Percentiles rank a stretch among this genome's conserved stretches.
Conservation (phyloP, 2,113 vertebrate species). For the Ctenodactylus gundi region DNA sequence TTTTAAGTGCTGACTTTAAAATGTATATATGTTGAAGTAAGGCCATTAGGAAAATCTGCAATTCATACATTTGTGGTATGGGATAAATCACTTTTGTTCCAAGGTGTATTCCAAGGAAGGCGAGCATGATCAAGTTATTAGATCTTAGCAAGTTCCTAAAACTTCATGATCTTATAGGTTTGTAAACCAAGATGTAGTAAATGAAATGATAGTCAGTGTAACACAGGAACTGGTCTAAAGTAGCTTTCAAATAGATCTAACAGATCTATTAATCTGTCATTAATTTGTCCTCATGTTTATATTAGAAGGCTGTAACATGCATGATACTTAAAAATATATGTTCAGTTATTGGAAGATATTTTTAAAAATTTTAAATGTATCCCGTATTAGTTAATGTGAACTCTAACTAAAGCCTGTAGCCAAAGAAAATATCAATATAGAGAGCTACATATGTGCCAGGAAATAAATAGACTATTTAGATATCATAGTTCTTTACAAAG, state of each 20-base stretch:
- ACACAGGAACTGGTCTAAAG: not conserved
- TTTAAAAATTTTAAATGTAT: conserved; percentile 36
- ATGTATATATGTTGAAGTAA: conserved; percentile 38
- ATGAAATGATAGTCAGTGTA: not conserved
- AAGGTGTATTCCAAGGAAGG: conserved; percentile 41
- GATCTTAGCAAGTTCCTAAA: conserved; percentile 45
- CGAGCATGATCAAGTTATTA: not conserved
- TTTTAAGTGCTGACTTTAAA: conserved; percentile 27
- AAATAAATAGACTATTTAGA: conserved; percentile 23
- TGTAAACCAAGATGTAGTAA: conserved; percentile 27
- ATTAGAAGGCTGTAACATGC: not conserved
- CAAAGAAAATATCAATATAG: conserved; percentile 8
- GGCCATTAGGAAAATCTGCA: conserved; percentile 31
- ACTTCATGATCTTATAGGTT: not conserved
- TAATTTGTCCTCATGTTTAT: not conserved
- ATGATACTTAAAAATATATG: conserved; percentile 45
- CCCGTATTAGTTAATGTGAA: conserved; percentile 8
- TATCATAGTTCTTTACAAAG: not conserved
- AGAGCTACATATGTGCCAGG: not conserved
- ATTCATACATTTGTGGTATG: not conserved
- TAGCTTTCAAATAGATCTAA: too few species aligned
- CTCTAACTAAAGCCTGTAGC: conserved; percentile 35
- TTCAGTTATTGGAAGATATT: conserved; percentile 23
- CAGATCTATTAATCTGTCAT: too few species aligned
- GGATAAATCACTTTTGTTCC: conserved; percentile 24